These are phyloP conservation scores for Schizotus pectinicornis DNA, from an alignment of 2,888 invertebrate species.

Conservation along the genomic window DNA sequence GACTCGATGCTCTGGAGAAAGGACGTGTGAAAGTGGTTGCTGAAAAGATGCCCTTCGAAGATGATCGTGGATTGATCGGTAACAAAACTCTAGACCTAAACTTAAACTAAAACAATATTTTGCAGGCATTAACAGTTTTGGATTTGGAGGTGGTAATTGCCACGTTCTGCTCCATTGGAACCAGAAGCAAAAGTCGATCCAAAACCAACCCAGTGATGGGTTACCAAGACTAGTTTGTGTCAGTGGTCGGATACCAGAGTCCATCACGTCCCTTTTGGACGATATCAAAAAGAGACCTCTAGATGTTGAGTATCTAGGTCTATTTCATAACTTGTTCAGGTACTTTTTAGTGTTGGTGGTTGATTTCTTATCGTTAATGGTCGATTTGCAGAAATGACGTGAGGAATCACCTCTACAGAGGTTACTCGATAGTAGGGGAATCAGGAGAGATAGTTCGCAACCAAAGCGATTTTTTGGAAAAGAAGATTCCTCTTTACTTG, in stretches of 20 bases:
- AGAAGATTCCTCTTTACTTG: background rate
- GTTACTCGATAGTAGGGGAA: slow-evolving; percentile 12
- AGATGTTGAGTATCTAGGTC: slow-evolving; percentile 30
- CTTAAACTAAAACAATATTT: too few species aligned
- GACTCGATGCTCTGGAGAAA: slow-evolving; percentile 13
- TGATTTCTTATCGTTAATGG: too few species aligned
- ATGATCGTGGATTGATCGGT: slow-evolving; percentile 49
- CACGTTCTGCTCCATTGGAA: slow-evolving; percentile 59
- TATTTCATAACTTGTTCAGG: slow-evolving; percentile 37
- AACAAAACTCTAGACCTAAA: too few species aligned
- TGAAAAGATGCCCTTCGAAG: slow-evolving; percentile 59
- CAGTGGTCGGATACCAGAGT: slow-evolving; percentile 56
- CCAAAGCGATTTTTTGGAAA: too few species aligned
- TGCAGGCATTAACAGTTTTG: slow-evolving; percentile 71
- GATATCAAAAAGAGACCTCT: slow-evolving; percentile 62
- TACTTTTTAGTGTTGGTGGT: background rate
- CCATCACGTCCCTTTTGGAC: slow-evolving; percentile 68
- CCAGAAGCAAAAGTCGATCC: slow-evolving; percentile 50
- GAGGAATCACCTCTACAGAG: slow-evolving; percentile 6
- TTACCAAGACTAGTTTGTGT: slow-evolving; percentile 58
- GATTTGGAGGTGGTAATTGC: slow-evolving; percentile 68
- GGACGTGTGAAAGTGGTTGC: slow-evolving; percentile 57
- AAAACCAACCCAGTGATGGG: slow-evolving; percentile 16
- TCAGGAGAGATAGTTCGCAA: background rate
- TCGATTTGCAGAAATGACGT: background rate